A percentile compares a stretch with the other conserved stretches of the same genome.
Conservation (phyloP, 2,888 invertebrate species). For the Plebejus melissa region DNA sequence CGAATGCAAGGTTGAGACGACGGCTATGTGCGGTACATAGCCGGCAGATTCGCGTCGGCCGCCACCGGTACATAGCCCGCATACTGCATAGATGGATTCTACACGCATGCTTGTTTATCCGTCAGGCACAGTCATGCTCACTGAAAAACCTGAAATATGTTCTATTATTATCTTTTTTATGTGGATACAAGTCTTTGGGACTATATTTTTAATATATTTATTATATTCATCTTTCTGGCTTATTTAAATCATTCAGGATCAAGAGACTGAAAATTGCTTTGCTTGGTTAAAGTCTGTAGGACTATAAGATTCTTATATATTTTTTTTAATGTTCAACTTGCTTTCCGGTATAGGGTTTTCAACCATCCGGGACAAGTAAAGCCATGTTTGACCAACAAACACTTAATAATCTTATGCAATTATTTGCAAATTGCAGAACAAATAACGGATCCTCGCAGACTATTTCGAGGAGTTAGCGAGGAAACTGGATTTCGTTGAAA, state of each 20-base stretch:
- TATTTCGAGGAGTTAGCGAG: slow-evolving; percentile 56
- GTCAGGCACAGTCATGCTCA: background rate
- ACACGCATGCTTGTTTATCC: background rate
- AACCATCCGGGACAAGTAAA: background rate
- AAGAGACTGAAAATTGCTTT: too few species aligned
- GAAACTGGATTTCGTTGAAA: slow-evolving; percentile 44
- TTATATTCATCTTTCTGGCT: too few species aligned
- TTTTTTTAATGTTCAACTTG: background rate
- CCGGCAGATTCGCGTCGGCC: slow-evolving; percentile 71
- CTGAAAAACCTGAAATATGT: background rate
- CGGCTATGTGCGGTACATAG: slow-evolving; percentile 67
- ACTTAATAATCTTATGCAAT: slow-evolving; percentile 49
- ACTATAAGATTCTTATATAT: too few species aligned
- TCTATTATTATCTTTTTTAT: background rate
- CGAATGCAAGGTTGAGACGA: slow-evolving; percentile 75
- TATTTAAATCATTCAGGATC: too few species aligned
- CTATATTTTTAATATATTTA: too few species aligned
- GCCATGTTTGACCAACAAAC: slow-evolving; percentile 56
- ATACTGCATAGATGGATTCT: background rate
- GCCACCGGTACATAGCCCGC: slow-evolving; percentile 31
- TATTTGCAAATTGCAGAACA: slow-evolving; percentile 54
- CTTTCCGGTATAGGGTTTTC: background rate
- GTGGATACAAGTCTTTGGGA: too few species aligned
- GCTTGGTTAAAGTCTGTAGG: too few species aligned
- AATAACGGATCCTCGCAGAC: slow-evolving; percentile 55